phyloP scores from a whole-genome alignment of 2,888 invertebrate genomes.

The Agriotes lineatus region DNA sequence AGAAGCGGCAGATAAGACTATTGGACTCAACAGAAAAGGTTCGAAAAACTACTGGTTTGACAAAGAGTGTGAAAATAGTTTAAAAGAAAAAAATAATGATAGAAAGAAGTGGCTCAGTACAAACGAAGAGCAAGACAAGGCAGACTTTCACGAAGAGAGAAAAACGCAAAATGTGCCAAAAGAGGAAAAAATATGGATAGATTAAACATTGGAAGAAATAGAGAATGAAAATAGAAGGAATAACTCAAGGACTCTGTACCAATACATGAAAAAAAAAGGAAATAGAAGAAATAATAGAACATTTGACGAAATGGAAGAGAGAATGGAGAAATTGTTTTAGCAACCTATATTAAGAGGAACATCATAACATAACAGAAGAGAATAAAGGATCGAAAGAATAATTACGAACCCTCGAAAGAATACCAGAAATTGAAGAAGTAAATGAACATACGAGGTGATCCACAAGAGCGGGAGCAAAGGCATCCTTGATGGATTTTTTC shows the following conservation, averaged over 20 bases:
- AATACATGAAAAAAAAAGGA: background rate
- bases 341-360: background rate
- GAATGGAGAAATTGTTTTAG: background rate
- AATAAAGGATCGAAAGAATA: background rate
- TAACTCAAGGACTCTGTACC: background rate
- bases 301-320: background rate
- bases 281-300: background rate
- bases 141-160: background rate
- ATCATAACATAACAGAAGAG: background rate
- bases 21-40: no score
- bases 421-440: background rate
- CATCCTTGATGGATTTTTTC: no score
- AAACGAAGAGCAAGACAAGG: background rate
- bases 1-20: background rate
- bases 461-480: no score
- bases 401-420: background rate
- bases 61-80: background rate
- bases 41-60: background rate
- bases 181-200: constrained; percentile 2
- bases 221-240: background rate
- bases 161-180: constrained; percentile 4
- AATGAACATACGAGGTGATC: background rate
- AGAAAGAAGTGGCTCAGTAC: background rate
- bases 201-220: constrained; percentile 1
- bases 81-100: background rate